A percentile compares a stretch with the other conserved stretches of the same genome.
phyloP scores from a whole-genome alignment of 2,113 vertebrate genomes.

The Lepus americanus region DNA sequence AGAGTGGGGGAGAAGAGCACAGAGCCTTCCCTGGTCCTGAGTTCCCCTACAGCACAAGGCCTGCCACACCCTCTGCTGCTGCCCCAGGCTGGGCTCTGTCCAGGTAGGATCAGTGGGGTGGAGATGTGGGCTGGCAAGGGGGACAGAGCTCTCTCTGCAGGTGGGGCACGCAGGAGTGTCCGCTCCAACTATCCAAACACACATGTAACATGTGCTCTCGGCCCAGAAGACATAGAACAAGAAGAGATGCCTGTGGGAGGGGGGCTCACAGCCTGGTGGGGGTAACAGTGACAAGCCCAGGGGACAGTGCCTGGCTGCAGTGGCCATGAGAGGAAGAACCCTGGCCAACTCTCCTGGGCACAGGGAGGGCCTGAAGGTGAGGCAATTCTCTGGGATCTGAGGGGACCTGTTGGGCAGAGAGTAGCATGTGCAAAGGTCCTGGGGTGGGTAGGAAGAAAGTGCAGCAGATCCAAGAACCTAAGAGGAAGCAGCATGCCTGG shows the following conservation, averaged over 20 bases:
- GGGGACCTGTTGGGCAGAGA: neutral
- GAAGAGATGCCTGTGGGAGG: neutral
- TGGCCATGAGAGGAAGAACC: neutral
- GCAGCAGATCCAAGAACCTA: too few species aligned
- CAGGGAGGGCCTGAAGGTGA: neutral
- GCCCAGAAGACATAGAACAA: neutral
- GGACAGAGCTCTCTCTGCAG: neutral
- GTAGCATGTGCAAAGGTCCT: neutral
- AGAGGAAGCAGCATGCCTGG: too few species aligned
- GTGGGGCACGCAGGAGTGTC: accelerated
- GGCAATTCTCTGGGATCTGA: neutral
- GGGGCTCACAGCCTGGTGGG: neutral
- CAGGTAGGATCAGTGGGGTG: neutral
- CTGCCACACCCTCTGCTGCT: neutral
- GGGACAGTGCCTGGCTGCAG: neutral
- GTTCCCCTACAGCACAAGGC: neutral
- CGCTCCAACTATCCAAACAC: too few species aligned
- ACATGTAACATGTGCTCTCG: neutral
- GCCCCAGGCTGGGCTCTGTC: neutral
- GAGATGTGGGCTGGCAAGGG: neutral
- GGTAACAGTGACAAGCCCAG: neutral
- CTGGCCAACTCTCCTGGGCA: neutral
- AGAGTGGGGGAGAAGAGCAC: neutral
- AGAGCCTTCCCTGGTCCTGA: too few species aligned
- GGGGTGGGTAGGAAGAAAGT: neutral